phyloP scores from a whole-genome alignment of 2,888 invertebrate genomes.

The Hoplodrina blanda region DNA sequence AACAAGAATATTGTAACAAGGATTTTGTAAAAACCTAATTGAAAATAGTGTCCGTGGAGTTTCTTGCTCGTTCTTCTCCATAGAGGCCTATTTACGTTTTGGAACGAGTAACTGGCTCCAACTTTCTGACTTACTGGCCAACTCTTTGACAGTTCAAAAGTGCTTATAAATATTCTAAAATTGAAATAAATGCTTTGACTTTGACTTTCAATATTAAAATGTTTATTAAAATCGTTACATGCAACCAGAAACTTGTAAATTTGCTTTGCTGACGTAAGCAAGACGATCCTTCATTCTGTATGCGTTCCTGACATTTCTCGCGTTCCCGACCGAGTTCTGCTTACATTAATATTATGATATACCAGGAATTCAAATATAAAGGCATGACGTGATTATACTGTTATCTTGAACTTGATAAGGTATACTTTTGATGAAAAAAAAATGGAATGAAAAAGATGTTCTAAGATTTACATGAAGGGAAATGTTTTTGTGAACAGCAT shows the following conservation, averaged over 20 bases:
- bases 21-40: no score
- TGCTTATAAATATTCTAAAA: no score
- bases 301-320: conserved; percentile 12
- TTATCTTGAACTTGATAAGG: conserved; percentile 8
- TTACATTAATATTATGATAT: conserved; percentile 26
- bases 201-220: background rate
- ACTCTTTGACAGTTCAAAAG: no score
- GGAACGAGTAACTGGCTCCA: no score
- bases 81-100: no score
- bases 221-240: conserved; percentile 12
- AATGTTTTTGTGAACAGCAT: background rate
- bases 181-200: no score
- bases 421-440: background rate
- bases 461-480: background rate
- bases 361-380: conserved; percentile 9
- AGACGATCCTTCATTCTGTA: conserved; percentile 24
- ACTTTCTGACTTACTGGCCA: no score
- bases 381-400: background rate
- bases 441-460: background rate
- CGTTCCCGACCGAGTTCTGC: conserved; percentile 19
- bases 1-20: no score
- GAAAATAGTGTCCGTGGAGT: no score
- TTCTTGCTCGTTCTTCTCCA: no score
- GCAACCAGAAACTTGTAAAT: conserved; percentile 19
- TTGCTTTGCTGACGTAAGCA: conserved; percentile 17